Conservation (phyloP, 1,140 invertebrate species). For the Hestina assimilis region DNA sequence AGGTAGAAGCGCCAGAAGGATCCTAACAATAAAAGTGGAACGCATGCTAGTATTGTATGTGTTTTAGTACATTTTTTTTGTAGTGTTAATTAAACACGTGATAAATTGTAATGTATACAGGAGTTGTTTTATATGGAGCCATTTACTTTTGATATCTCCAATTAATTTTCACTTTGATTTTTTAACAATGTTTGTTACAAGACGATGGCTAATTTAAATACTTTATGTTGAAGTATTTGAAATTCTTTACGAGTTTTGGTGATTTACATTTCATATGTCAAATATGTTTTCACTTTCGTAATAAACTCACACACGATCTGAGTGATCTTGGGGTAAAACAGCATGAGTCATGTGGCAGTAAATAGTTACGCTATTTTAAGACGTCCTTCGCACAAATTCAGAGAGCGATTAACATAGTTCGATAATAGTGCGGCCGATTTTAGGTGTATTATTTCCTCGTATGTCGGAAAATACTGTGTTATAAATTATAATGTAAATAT, state of each 20-base stretch:
- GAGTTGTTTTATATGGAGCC: too few relatives aligned
- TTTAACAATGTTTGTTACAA: too few relatives aligned
- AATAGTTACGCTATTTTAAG: constrained; percentile 67
- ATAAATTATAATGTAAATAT: too few relatives aligned
- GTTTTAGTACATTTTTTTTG: too few relatives aligned
- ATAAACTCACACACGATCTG: constrained; percentile 12
- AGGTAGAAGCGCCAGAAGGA: too few relatives aligned
- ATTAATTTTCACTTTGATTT: too few relatives aligned
- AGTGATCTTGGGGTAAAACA: constrained; percentile 12
- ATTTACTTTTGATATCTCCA: too few relatives aligned
- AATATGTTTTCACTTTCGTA: constrained; percentile 9
- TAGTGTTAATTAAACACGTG: too few relatives aligned
- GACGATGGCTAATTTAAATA: too few relatives aligned
- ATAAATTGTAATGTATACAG: too few relatives aligned
- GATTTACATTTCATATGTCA: background rate
- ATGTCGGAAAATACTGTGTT: background rate
- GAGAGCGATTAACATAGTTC: constrained; percentile 54
- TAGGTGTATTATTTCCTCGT: constrained; percentile 2
- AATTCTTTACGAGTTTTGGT: background rate
- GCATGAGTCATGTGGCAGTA: constrained; percentile 58
- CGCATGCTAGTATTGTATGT: too few relatives aligned
- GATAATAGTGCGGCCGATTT: constrained; percentile 43
- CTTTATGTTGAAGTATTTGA: background rate
- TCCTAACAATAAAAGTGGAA: too few relatives aligned
- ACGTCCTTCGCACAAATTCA: constrained; percentile 68